A percentile compares a stretch with the other conserved stretches of the same genome.
phyloP scores from a whole-genome alignment of 2,888 invertebrate genomes.

The Onchidella celtica region DNA sequence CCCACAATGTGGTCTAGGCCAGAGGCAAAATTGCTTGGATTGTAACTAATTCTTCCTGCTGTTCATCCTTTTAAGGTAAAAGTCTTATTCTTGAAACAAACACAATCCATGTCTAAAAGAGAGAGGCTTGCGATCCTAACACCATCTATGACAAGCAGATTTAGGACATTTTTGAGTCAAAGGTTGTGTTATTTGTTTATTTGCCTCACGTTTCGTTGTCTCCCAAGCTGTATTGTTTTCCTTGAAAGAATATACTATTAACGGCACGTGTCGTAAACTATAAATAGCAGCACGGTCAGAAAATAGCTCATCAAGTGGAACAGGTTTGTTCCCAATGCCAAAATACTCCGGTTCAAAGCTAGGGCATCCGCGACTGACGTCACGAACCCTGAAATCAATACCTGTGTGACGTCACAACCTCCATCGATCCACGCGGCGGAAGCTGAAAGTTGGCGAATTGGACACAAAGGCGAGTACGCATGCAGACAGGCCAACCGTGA shows the following conservation, averaged over 20 bases:
- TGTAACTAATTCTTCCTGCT: too few species aligned
- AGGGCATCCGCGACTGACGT: constrained; percentile 35
- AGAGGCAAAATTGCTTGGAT: too few species aligned
- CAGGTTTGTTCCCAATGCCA: background rate
- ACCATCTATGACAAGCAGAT: too few species aligned
- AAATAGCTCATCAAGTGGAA: constrained; percentile 2
- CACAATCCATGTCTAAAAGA: too few species aligned
- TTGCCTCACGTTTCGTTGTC: too few species aligned
- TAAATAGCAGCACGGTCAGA: background rate
- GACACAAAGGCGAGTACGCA: background rate
- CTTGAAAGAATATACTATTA: background rate
- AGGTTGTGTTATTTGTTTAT: too few species aligned
- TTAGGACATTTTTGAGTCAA: too few species aligned
- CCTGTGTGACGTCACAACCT: constrained; percentile 83
- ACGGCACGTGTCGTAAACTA: background rate
- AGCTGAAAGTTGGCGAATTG: constrained; percentile 16
- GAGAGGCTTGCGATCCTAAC: too few species aligned
- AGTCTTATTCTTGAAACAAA: too few species aligned
- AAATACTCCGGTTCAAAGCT: constrained; percentile 38
- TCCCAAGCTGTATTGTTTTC: too few species aligned
- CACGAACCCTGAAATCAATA: constrained; percentile 31
- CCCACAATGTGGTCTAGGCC: too few species aligned
- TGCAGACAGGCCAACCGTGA: background rate
- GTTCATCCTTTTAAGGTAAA: too few species aligned
- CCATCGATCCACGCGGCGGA: constrained; percentile 20